These are phyloP conservation scores for Philopedon plagiatum DNA, from an alignment of 2,888 invertebrate genomes.

Conservation along the genomic window DNA sequence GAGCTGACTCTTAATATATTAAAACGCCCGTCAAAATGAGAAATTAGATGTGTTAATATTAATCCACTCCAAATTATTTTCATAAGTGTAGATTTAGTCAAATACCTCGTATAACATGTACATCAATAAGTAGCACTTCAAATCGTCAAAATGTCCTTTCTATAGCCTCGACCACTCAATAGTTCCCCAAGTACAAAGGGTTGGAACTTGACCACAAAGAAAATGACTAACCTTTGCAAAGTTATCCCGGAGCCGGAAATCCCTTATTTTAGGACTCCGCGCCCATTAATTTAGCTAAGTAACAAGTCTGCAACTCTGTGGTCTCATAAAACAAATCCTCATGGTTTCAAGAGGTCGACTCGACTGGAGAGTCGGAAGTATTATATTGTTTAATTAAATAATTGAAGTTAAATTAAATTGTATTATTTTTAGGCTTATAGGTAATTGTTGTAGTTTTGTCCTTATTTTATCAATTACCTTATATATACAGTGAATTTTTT, in stretches of 20 bases:
- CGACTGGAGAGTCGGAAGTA: not conserved
- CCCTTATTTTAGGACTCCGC: constrained; percentile 5
- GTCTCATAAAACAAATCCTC: constrained; percentile 20
- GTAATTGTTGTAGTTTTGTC: not conserved
- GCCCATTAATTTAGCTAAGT: constrained; percentile 21
- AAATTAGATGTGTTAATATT: no score
- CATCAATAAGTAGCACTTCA: not conserved
- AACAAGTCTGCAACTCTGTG: constrained; percentile 21
- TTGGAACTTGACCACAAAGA: constrained; percentile 34
- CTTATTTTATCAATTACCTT: no score
- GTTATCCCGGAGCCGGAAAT: constrained; percentile 11
- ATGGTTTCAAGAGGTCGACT: constrained; percentile 2
- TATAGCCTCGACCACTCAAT: not conserved
- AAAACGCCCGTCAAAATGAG: no score
- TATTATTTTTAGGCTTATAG: not conserved
- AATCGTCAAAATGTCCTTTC: constrained; percentile 6
- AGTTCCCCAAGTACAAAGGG: constrained; percentile 3
- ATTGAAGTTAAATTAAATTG: not conserved
- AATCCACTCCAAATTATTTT: no score
- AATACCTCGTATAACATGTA: no score
- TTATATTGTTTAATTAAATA: constrained; percentile 6
- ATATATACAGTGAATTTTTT: no score
- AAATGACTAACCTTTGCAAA: constrained; percentile 33
- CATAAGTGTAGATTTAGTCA: no score
- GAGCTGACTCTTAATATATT: no score